Conservation (phyloP, 2,797 vertebrate species). For the Oophaga sylvatica region DNA sequence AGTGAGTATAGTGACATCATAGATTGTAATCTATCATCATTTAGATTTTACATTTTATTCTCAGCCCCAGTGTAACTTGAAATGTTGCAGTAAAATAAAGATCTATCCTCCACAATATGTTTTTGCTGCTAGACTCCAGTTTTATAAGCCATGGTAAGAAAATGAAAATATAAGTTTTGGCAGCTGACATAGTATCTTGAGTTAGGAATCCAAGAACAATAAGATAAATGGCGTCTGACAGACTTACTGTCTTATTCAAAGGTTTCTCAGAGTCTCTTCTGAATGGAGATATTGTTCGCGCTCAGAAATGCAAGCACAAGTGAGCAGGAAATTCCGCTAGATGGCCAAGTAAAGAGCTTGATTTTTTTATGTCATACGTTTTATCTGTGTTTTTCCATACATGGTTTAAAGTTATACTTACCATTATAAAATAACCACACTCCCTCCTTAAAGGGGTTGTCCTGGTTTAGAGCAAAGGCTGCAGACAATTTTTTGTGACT, state of each 20-base stretch:
- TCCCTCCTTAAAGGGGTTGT: too few relatives aligned
- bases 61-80: background rate
- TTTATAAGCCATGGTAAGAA: slow-evolving; percentile 18
- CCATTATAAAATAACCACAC: background rate
- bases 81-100: slow-evolving; percentile 5
- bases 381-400: background rate
- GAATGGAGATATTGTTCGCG: background rate
- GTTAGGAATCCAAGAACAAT: background rate
- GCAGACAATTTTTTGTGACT: too few relatives aligned
- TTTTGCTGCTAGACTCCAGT: background rate
- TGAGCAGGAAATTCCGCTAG: background rate
- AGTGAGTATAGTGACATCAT: too few relatives aligned
- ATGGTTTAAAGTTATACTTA: background rate
- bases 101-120: slow-evolving; percentile 8
- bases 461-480: too few relatives aligned
- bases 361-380: background rate
- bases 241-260: slow-evolving; percentile 47
- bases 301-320: background rate
- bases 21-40: background rate
- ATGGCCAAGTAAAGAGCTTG: background rate
- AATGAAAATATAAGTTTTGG: slow-evolving; percentile 26
- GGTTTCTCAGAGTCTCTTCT: slow-evolving; percentile 38
- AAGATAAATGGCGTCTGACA: slow-evolving; percentile 22
- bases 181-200: slow-evolving; percentile 24
- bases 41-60: background rate